Conservation (phyloP, 2,113 vertebrate species). For the Poicephalus meyeri region DNA sequence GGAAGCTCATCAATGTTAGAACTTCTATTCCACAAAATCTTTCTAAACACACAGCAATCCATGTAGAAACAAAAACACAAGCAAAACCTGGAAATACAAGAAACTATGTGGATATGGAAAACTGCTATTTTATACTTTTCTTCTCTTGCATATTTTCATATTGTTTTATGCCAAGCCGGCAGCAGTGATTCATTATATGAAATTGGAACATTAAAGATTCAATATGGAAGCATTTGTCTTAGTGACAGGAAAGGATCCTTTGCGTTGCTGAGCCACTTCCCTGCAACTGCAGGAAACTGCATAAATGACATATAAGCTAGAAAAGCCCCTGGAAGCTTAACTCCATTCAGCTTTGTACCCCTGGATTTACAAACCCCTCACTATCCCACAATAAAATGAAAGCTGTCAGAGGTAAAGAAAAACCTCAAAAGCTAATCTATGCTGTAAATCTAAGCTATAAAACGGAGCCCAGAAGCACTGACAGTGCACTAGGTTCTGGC, state of each 20-base stretch:
- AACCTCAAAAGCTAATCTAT: not conserved
- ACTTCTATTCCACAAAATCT: not conserved
- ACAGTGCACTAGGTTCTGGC: not conserved
- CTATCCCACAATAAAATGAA: not conserved
- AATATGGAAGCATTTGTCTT: not conserved
- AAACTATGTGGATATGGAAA: not conserved
- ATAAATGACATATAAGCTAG: not conserved
- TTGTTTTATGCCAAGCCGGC: not conserved
- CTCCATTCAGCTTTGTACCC: not conserved
- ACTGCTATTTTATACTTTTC: not conserved
- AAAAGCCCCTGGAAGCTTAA: not conserved
- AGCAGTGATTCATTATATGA: not conserved
- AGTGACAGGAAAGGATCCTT: conserved; percentile 25
- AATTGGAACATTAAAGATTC: conserved; percentile 17
- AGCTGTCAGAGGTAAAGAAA: not conserved
- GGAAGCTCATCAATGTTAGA: not conserved
- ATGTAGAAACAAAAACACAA: not conserved
- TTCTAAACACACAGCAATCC: not conserved
- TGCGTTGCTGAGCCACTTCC: not conserved
- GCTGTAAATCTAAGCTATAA: not conserved
- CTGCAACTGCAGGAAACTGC: not conserved
- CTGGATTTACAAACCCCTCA: not conserved
- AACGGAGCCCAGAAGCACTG: not conserved
- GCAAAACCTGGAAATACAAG: not conserved
- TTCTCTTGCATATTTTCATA: not conserved